These are phyloP conservation scores for Drosophila saltans DNA, from an alignment of 1,140 invertebrate species.

Conservation along the genomic window DNA sequence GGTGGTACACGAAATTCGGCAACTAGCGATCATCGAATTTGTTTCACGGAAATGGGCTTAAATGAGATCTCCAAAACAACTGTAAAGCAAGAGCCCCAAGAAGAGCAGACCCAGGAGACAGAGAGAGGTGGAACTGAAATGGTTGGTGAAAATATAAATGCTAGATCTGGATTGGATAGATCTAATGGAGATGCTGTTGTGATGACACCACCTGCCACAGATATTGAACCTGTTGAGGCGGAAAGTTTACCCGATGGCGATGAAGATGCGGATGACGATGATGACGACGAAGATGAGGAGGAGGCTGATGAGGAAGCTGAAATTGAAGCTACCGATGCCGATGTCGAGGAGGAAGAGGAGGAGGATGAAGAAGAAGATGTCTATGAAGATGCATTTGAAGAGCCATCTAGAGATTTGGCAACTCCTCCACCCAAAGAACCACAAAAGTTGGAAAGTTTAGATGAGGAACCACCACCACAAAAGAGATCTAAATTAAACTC, in stretches of 20 bases:
- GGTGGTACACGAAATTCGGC: conserved; percentile 20
- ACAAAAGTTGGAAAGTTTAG: background rate
- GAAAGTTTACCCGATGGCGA: conserved; percentile 61
- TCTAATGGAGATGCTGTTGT: conserved; percentile 50
- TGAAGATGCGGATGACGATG: conserved; percentile 32
- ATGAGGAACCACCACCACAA: conserved; percentile 19
- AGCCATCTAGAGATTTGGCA: conserved; percentile 53
- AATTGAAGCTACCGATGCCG: conserved; percentile 73
- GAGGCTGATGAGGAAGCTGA: conserved; percentile 61
- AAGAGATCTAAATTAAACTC: conserved; percentile 41
- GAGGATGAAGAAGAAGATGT: conserved; percentile 52
- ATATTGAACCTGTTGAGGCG: conserved; percentile 49
- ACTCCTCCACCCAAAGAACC: conserved; percentile 8
- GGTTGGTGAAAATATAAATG: background rate
- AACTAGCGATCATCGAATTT: conserved; percentile 48
- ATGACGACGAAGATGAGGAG: conserved; percentile 66
- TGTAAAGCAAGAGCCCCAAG: conserved; percentile 15
- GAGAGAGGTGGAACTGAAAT: background rate
- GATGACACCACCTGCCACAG: conserved; percentile 71
- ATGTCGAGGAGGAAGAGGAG: conserved; percentile 62
- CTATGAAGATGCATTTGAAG: conserved; percentile 48
- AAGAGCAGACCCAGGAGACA: conserved; percentile 6
- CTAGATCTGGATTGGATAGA: background rate
- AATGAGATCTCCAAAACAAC: conserved; percentile 22
- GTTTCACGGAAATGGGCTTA: conserved; percentile 50